Evolutionary conservation across 2,113 vertebrate genomes (phyloP), one percentile per base, ranked within the genome.

Genomic region (Pipra filicauda): DNA sequence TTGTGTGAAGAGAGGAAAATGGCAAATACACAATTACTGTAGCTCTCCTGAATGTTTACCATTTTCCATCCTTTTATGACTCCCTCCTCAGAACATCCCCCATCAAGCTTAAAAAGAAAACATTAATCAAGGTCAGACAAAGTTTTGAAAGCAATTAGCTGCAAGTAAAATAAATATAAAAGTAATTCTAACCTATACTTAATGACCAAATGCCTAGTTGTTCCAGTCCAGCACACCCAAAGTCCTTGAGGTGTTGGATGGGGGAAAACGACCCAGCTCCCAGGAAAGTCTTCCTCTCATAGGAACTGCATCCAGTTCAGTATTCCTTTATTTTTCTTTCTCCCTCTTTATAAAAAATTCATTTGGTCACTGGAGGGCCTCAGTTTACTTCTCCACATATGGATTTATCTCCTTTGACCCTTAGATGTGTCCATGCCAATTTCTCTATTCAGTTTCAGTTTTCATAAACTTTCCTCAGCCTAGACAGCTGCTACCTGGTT

Each of bases 101-200:
- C 57, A 93, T 58, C 94, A 92, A 96, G 64, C 64, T 91, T 72
- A 67, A 48, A 93, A 95, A 84, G 83, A 95, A 95, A 93, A 97
- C 65, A 97, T 89, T 87, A 80, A 92, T 95, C 89, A 95, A 93
- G 93, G 84, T 81, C 3, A 6, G 69, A 31, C 80, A 84, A 95
- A 95, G 83, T 95, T 96, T 95, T 92, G 76, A 82, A 91, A 81
- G 80, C 65, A 95, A 95, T 75, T 95, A 91, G 35, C 26, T 78
- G 57, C 51, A 87, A 95, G 95, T 92, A 95, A 95, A 96, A 93
- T 77, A 95, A 95, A 95, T 93, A 93, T 15, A 86, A 67, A 87
- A 89, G 33, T 73, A 92, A 73, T 95, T 93, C 83, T 92, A 75
- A 79, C 83, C 83, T 95, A 9, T 81, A 78, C 24, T 92, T 93